Conservation (phyloP, 2,797 vertebrate genomes). For the Eurystomus glaucurus region DNA sequence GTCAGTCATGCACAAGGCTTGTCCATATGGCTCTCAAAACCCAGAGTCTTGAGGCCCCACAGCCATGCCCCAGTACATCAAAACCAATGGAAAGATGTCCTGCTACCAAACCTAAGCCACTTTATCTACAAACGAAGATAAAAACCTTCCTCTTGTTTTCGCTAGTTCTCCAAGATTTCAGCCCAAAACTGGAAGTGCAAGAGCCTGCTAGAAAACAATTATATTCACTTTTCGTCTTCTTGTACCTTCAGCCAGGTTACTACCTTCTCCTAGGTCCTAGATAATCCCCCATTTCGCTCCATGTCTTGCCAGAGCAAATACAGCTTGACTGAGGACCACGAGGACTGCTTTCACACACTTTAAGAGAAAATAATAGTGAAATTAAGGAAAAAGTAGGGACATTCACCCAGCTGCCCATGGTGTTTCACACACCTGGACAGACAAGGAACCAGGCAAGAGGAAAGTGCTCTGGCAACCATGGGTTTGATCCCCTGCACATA, state of each 20-base stretch:
- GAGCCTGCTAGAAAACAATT: background rate
- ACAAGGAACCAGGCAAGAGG: background rate
- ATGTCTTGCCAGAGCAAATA: background rate
- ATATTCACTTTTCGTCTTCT: background rate
- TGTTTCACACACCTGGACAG: rapidly evolving
- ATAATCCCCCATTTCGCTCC: background rate
- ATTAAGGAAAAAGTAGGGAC: background rate
- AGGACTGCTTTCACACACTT: too few species aligned
- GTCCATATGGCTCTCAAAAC: background rate
- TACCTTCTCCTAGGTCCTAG: background rate
- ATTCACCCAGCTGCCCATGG: rapidly evolving
- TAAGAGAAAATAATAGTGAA: too few species aligned
- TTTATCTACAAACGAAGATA: background rate
- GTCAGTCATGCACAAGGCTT: rapidly evolving
- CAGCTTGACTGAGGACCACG: background rate
- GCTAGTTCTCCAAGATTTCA: background rate
- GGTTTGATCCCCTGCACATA: background rate
- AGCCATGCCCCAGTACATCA: background rate
- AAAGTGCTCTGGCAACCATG: background rate
- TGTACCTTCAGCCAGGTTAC: background rate
- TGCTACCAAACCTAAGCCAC: background rate
- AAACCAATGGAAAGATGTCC: background rate
- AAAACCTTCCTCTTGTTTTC: background rate
- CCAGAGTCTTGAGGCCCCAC: background rate
- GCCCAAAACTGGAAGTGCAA: background rate